Conservation (phyloP, 2,113 vertebrate genomes). For the Spea bombifrons region DNA sequence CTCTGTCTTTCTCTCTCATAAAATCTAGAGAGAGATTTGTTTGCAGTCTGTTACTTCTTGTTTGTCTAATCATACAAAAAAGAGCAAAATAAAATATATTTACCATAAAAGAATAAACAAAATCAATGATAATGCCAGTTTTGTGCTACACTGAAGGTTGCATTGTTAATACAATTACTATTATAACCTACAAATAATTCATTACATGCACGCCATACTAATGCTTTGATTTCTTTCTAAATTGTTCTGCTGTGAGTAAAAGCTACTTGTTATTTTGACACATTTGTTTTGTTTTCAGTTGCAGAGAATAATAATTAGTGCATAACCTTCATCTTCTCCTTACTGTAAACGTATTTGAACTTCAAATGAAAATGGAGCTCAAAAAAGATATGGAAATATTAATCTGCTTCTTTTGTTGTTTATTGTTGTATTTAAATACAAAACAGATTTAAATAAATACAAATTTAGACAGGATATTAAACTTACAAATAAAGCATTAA, state of each 20-base stretch:
- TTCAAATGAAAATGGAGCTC: not conserved
- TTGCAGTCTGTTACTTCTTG: no score
- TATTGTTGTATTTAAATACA: no score
- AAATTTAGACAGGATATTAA: no score
- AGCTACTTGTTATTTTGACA: not conserved
- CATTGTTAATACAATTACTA: not conserved
- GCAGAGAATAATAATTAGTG: not conserved
- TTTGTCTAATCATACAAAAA: no score
- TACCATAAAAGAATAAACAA: no score
- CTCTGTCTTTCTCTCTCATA: no score
- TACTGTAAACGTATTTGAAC: not conserved
- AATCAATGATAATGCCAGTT: no score
- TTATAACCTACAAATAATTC: not conserved
- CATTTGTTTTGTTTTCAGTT: not conserved
- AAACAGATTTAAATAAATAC: no score
- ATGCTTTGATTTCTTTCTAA: not conserved
- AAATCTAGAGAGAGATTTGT: no score
- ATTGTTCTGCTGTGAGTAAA: not conserved
- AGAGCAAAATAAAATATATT: no score
- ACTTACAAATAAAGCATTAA: no score
- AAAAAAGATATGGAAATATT: not conserved
- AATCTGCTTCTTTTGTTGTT: no score
- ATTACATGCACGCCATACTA: not conserved
- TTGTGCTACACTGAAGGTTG: not conserved
- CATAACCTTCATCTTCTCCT: not conserved